Percentiles rank a stretch among this genome's conserved stretches.
Conservation (phyloP, 2,888 invertebrate genomes). For the Amphimallon solstitiale region DNA sequence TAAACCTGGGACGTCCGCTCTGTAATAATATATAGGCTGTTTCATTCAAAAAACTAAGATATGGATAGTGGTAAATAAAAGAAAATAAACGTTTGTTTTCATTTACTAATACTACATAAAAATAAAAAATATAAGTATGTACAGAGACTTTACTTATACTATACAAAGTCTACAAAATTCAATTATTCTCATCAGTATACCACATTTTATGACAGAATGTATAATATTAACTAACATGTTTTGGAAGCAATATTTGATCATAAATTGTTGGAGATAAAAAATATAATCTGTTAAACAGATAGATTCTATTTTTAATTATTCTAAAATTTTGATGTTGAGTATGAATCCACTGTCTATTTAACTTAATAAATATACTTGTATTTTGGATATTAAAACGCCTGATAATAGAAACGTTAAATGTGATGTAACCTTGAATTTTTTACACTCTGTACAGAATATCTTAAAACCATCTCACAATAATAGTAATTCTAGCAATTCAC, state of each 20-base stretch:
- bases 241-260: background rate
- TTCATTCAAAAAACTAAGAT: too few species aligned
- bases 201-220: slow-evolving; percentile 16
- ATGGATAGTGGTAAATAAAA: background rate
- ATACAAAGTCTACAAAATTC: slow-evolving; percentile 30
- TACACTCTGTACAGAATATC: slow-evolving; percentile 11
- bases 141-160: slow-evolving; percentile 16
- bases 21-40: too few species aligned
- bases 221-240: background rate
- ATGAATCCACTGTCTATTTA: too few species aligned
- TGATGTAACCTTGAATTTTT: slow-evolving; percentile 23
- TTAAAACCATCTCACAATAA: slow-evolving; percentile 5
- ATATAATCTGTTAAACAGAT: background rate
- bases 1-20: too few species aligned
- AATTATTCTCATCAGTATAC: slow-evolving; percentile 21
- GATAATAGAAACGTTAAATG: slow-evolving; percentile 9
- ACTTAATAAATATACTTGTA: too few species aligned
- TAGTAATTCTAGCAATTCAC: slow-evolving; percentile 14
- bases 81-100: slow-evolving; percentile 15
- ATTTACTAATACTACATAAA: slow-evolving; percentile 35
- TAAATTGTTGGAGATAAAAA: background rate
- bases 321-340: too few species aligned
- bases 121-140: slow-evolving; percentile 35
- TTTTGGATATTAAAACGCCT: background rate
- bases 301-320: too few species aligned